Percentiles rank a stretch among this genome's conserved stretches.
Conservation (phyloP, 2,113 vertebrate species). For the Zosterops japonicus region DNA sequence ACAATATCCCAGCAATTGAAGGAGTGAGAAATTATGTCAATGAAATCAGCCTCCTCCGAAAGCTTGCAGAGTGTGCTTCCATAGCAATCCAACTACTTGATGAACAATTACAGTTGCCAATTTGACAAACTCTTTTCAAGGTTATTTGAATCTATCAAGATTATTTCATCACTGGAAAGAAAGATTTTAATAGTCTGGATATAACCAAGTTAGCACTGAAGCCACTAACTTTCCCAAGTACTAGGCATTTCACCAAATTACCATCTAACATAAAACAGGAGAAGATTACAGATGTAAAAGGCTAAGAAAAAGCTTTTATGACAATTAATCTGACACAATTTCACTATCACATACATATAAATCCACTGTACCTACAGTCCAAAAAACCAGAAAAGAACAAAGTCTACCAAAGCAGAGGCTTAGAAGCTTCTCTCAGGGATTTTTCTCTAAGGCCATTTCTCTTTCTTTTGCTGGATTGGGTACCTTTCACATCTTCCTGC, state of each 20-base stretch:
- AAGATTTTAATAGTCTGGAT: not conserved
- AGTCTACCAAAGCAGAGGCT: not conserved
- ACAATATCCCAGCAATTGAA: not conserved
- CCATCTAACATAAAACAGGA: not conserved
- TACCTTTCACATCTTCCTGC: not conserved
- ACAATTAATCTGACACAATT: not conserved
- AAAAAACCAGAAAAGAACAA: not conserved
- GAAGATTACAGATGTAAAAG: not conserved
- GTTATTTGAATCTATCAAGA: not conserved
- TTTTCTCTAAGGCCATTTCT: not conserved
- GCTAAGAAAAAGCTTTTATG: not conserved
- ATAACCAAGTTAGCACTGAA: not conserved
- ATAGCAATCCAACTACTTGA: not conserved
- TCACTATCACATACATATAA: not conserved
- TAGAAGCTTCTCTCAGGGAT: not conserved
- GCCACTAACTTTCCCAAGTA: not conserved
- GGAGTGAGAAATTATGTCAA: conserved; percentile 9
- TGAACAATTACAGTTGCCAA: not conserved
- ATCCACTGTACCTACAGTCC: not conserved
- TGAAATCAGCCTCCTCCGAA: conserved; percentile 1
- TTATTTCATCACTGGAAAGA: not conserved
- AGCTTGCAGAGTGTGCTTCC: not conserved
- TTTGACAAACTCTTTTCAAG: not conserved
- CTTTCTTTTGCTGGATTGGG: not conserved
- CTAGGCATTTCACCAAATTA: not conserved